phyloP scores from a whole-genome alignment of 2,888 invertebrate genomes.

The Nephrotoma guestfalica region DNA sequence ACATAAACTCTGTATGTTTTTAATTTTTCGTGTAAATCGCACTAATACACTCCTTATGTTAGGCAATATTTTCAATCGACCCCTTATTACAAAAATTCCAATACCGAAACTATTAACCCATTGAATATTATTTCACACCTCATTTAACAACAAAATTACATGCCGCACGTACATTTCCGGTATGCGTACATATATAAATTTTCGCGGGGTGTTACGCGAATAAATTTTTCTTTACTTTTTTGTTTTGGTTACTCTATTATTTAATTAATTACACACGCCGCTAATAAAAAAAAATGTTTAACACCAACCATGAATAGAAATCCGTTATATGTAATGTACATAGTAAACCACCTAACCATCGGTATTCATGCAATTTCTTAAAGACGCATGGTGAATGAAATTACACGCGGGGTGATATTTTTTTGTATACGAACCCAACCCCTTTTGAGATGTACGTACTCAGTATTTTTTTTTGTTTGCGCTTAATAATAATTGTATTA shows the following conservation, averaged over 20 bases:
- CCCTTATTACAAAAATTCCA: too few species aligned
- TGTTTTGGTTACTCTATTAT: neutral
- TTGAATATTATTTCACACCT: neutral
- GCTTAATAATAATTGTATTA: neutral
- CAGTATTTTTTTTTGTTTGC: neutral
- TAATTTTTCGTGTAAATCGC: too few species aligned
- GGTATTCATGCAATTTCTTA: neutral
- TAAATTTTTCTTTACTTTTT: neutral
- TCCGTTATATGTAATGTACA: neutral
- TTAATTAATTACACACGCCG: neutral
- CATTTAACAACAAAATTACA: neutral
- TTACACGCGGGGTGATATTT: neutral
- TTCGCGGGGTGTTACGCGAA: neutral
- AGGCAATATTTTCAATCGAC: too few species aligned
- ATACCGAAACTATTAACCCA: neutral
- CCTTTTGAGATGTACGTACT: neutral
- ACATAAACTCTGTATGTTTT: too few species aligned
- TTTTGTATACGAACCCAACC: neutral
- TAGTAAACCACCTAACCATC: neutral
- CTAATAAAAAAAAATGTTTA: neutral
- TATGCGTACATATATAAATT: neutral
- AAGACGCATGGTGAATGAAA: neutral
- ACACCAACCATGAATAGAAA: neutral
- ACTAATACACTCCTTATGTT: too few species aligned
- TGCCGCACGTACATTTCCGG: neutral